Conservation (phyloP, 64 coral and sea anemone genomes). For the Porites lutea region DNA sequence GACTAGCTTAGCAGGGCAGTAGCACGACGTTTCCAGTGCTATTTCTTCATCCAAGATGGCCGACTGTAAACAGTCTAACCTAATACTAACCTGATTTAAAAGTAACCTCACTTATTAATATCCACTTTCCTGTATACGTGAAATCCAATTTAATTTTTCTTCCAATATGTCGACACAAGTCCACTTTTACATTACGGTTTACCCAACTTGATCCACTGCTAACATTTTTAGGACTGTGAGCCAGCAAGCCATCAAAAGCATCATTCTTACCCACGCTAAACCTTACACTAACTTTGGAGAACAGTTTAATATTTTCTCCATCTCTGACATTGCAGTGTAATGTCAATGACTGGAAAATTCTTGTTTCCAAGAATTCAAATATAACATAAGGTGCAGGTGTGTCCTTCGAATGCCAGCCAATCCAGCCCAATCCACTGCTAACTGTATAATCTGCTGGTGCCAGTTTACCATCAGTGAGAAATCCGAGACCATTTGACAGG, state of each 20-base stretch:
- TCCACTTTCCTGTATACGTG: slow-evolving; percentile 68
- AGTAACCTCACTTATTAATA: slow-evolving; percentile 82
- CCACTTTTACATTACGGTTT: slow-evolving; percentile 65
- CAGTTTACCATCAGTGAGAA: slow-evolving; percentile 65
- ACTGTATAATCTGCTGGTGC: slow-evolving; percentile 9
- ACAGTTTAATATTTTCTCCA: slow-evolving; percentile 40
- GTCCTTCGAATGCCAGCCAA: slow-evolving; percentile 48
- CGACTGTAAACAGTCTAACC: no score
- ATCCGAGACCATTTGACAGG: slow-evolving; percentile 59
- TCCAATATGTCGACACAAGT: slow-evolving; percentile 72
- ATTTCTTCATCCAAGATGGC: no score
- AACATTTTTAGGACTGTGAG: slow-evolving; percentile 12
- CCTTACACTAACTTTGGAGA: slow-evolving; percentile 59
- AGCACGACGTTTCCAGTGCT: no score
- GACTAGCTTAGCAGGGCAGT: no score
- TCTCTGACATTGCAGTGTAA: slow-evolving; percentile 80
- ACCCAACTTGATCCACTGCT: slow-evolving; percentile 41
- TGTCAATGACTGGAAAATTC: slow-evolving; percentile 65
- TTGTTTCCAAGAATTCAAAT: slow-evolving; percentile 66
- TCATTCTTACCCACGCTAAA: slow-evolving; percentile 30
- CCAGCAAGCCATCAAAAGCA: slow-evolving; percentile 11
- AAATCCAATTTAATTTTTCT: slow-evolving; percentile 64
- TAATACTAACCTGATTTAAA: slow-evolving; percentile 68
- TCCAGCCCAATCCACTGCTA: slow-evolving; percentile 25
- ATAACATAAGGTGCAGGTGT: slow-evolving; percentile 65